phyloP scores from a whole-genome alignment of 2,888 invertebrate genomes.

The Cynaeus angustus region DNA sequence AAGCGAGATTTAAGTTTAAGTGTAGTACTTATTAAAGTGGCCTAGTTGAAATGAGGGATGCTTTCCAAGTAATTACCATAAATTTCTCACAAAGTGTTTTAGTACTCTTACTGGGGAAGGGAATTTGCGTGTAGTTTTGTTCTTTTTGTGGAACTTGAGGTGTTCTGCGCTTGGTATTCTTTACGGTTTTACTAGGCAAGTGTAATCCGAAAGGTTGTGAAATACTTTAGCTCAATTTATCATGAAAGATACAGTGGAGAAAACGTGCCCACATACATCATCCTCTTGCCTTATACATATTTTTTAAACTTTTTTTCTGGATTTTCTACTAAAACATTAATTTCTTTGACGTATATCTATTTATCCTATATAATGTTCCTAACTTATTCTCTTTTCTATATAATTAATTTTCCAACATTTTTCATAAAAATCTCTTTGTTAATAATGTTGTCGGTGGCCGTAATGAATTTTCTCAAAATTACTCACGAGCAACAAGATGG shows the following conservation, averaged over 20 bases:
- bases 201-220: slow-evolving; percentile 42
- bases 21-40: slow-evolving; percentile 38
- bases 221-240: slow-evolving; percentile 43
- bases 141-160: no score
- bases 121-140: slow-evolving; percentile 3
- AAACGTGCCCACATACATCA: slow-evolving; percentile 44
- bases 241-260: slow-evolving; percentile 33
- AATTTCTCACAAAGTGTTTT: slow-evolving; percentile 32
- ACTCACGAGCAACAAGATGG: background rate
- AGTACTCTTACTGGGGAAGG: background rate
- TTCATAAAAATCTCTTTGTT: slow-evolving; percentile 12
- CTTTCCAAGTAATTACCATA: slow-evolving; percentile 40
- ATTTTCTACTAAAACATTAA: slow-evolving; percentile 29
- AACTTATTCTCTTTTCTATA: background rate
- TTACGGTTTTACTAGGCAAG: slow-evolving; percentile 11
- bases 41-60: slow-evolving; percentile 39
- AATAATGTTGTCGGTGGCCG: background rate
- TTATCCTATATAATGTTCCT: slow-evolving; percentile 9
- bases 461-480: background rate
- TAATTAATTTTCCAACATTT: slow-evolving; percentile 32
- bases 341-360: slow-evolving; percentile 31
- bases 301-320: slow-evolving; percentile 26
- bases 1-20: slow-evolving; percentile 42
- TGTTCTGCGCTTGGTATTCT: slow-evolving; percentile 27
- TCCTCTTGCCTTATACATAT: slow-evolving; percentile 32